A percentile compares a stretch with the other conserved stretches of the same genome.
Evolutionary conservation across 2,888 invertebrate species (phyloP).

Genomic region (Stenodera caucasica): DNA sequence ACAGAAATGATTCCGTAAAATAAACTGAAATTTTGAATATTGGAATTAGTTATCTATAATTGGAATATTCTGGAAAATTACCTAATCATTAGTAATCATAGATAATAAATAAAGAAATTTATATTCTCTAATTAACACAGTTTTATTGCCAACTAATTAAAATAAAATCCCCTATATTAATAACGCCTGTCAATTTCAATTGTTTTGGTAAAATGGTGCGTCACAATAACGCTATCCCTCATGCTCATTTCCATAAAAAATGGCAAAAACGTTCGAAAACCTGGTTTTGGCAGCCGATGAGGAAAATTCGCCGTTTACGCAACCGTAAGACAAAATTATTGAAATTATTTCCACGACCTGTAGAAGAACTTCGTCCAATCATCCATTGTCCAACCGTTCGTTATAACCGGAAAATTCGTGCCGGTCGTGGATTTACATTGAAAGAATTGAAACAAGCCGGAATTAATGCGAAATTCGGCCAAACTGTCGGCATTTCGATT

Average conservation of each 20-base stretch:
- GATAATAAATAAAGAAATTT: too few species aligned
- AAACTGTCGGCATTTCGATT: slow-evolving; percentile 89
- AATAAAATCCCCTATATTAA: neutral
- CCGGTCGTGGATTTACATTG: slow-evolving; percentile 91
- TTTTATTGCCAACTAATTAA: neutral
- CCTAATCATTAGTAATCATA: too few species aligned
- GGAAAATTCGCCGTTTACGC: slow-evolving; percentile 80
- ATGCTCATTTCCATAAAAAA: slow-evolving; percentile 98
- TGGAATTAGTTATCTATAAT: too few species aligned
- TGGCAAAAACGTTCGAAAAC: slow-evolving; percentile 95
- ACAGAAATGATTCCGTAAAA: too few species aligned
- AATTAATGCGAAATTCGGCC: slow-evolving; percentile 77
- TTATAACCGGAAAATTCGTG: slow-evolving; percentile 87
- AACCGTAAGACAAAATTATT: slow-evolving; percentile 86
- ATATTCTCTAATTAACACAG: too few species aligned
- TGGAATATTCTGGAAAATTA: too few species aligned
- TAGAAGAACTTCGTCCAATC: slow-evolving; percentile 79
- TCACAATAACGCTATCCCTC: slow-evolving; percentile 94
- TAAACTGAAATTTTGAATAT: too few species aligned
- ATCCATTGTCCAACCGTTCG: slow-evolving; percentile 90
- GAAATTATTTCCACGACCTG: slow-evolving; percentile 83
- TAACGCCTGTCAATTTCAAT: neutral
- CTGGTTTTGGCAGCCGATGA: slow-evolving; percentile 96
- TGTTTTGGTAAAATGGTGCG: slow-evolving; percentile 64
- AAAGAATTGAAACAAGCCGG: slow-evolving; percentile 91